These are phyloP conservation scores for Chromoteleia sp. DNA, from an alignment of 2,888 invertebrate genomes.

Conservation along the genomic window DNA sequence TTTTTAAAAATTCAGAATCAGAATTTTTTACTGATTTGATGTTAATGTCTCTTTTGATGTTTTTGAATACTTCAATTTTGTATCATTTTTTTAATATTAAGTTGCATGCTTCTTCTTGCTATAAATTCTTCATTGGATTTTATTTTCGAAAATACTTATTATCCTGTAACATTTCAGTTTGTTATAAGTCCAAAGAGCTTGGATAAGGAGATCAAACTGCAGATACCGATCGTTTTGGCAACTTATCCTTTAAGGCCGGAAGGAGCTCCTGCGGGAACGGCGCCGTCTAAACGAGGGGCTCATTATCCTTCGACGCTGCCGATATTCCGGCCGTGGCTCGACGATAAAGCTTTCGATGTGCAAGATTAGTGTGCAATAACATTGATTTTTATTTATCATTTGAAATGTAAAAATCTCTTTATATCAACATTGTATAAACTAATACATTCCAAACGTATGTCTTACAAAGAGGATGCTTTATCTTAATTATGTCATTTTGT, in stretches of 20 bases:
- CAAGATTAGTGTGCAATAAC: slow-evolving; percentile 77
- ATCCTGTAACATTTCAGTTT: slow-evolving; percentile 87
- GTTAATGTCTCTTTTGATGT: no score
- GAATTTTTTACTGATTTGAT: no score
- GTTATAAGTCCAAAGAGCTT: slow-evolving; percentile 95
- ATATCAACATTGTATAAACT: slow-evolving; percentile 3
- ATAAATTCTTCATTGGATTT: slow-evolving; percentile 4
- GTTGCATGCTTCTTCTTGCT: no score
- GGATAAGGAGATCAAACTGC: slow-evolving; percentile 96
- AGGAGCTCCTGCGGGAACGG: slow-evolving; percentile 88
- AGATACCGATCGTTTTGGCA: slow-evolving; percentile 95
- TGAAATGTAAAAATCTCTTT: slow-evolving; percentile 11
- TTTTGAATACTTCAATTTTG: no score
- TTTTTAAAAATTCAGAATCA: no score
- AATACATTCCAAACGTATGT: slow-evolving; percentile 3
- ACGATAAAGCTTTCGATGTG: slow-evolving; percentile 88
- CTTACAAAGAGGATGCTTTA: not conserved
- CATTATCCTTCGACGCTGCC: slow-evolving; percentile 97
- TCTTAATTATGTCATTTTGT: not conserved
- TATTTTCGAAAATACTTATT: not conserved
- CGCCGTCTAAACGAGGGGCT: slow-evolving; percentile 91
- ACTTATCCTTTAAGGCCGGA: slow-evolving; percentile 93
- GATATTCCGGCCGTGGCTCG: slow-evolving; percentile 95
- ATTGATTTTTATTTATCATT: slow-evolving; percentile 7
- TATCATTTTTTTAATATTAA: no score